Base-by-base conservation (phyloP, 2,888 invertebrate species). In the Lochmaea crataegi region DNA sequence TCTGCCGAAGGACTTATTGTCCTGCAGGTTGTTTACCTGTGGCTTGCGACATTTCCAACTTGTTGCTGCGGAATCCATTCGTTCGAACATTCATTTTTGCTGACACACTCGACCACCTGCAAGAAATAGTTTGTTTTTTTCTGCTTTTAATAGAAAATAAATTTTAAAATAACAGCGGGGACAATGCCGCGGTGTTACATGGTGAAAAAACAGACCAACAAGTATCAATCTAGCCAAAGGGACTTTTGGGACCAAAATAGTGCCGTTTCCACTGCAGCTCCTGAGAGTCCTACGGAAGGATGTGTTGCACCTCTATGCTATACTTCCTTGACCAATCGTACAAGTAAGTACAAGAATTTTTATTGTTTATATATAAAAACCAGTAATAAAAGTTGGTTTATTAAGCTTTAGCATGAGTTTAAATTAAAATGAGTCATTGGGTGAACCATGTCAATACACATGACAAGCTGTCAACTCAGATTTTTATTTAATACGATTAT, bases 161-260 rank as follows among this genome's bases (percentile, higher is more conserved):
- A 53, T 56, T 51, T 38, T 9, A 64, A 18, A 61, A 63, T 22
- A 41, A 42, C 70, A 71, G 75, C 75, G 77, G 72, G 16, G 53
- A 53, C 58, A 83, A 93, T 93, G 93, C 93, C 93, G 87, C 92
- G 93, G 84, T 93, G 92, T 85, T 93, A 93, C 85, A 92, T 93
- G 92, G 92, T 92, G 83, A 92, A 92, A 89, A 92, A 92, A 86
- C 87, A 90, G 84, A 89, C 88, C 88, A 88, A 86, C 86, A 89
- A 88, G 85, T 85, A 82, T 82, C 86, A 84, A 82, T 71, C 75
- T 58, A 86, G 87, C 80, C 87, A 87, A 76, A 88, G 84, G 71
- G 85, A 85, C 75, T 87, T 85, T 82, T 88, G 88, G 86, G 84
- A 80, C 80, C 84, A 87, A 80, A 83, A 74, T 76, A 81, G 78